Conservation (phyloP, 2,797 vertebrate genomes). For the Saxicola maurus region DNA sequence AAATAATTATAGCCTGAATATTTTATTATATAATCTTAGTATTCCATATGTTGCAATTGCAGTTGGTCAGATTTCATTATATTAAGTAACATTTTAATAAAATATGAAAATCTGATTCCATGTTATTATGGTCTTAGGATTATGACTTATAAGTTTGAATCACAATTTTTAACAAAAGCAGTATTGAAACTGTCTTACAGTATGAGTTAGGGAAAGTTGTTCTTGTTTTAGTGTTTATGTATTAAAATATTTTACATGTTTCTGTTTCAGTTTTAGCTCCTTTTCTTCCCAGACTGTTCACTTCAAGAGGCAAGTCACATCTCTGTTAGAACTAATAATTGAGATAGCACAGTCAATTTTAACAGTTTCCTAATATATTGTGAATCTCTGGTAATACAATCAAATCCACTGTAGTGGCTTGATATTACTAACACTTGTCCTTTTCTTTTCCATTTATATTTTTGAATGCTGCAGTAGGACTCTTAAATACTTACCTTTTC, state of each 20-base stretch:
- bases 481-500: slow-evolving; percentile 29
- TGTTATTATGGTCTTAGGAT: slow-evolving; percentile 34
- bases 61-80: slow-evolving; percentile 26
- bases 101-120: slow-evolving; percentile 31
- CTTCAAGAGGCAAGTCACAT: slow-evolving; percentile 91
- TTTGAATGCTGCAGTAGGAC: slow-evolving; percentile 17
- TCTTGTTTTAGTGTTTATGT: background rate
- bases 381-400: slow-evolving; percentile 22
- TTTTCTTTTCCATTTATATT: background rate
- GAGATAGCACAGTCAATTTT: slow-evolving; percentile 42
- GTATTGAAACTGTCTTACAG: slow-evolving; percentile 4
- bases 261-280: slow-evolving; percentile 80
- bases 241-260: slow-evolving; percentile 61
- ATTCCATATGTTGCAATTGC: slow-evolving; percentile 31
- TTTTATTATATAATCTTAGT: slow-evolving; percentile 34
- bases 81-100: slow-evolving; percentile 40
- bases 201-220: background rate
- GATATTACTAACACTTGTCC: slow-evolving; percentile 47
- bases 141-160: background rate
- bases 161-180: slow-evolving; percentile 4
- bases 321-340: slow-evolving; percentile 71
- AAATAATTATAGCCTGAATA: slow-evolving; percentile 32
- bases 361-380: slow-evolving; percentile 52
- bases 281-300: slow-evolving; percentile 88
- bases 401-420: slow-evolving; percentile 34